Evolutionary conservation across 2,888 invertebrate species (phyloP), one percentile per base, ranked within the genome.

Genomic region (Spilosoma lubricipeda): DNA sequence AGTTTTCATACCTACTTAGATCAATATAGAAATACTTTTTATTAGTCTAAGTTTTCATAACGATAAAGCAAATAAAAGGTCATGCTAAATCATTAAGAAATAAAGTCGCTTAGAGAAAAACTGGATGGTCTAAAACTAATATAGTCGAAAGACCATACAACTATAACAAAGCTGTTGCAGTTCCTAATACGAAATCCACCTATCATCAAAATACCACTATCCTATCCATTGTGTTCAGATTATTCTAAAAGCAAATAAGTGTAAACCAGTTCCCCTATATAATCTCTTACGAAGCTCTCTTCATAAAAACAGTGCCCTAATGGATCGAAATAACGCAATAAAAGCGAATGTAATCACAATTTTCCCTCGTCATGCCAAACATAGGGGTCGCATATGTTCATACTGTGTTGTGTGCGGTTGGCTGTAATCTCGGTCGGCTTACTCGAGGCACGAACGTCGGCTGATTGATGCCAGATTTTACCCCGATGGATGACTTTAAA

Each of bases 301-400:
- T 75, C 77, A 81, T 80, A 81, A 82, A 80, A 82, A 78, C 82
- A 81, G 77, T 83, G 80, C 84, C 85, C 87, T 90, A 90, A 92
- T 91, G 88, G 88, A 87, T 87, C 86, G 86, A 90, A 90, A 91
- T 91, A 92, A 93, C 90, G 89, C 84, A 90, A 91, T 91, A 91
- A 91, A 90, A 87, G 87, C 84, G 89, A 90, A 90, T 90, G 89
- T 90, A 89, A 92, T 92, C 88, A 89, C 85, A 86, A 89, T 86
- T 87, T 90, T 87, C 89, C 90, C 86, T 82, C 82, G 86, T 88
- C 87, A 86, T 78, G 78, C 77, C 76, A 78, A 80, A 83, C 79
- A 82, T 76, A 83, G 85, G 87, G 86, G 86, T 81, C 86, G 83
- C 87, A 87, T 85, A 84, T 88, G 88, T 82, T 84, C 86, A 82